Percentiles rank a stretch among this genome's conserved stretches.
These are phyloP conservation scores for Poeciliopsis prolifica DNA, from an alignment of 2,113 vertebrate genomes.

Conservation along the genomic window DNA sequence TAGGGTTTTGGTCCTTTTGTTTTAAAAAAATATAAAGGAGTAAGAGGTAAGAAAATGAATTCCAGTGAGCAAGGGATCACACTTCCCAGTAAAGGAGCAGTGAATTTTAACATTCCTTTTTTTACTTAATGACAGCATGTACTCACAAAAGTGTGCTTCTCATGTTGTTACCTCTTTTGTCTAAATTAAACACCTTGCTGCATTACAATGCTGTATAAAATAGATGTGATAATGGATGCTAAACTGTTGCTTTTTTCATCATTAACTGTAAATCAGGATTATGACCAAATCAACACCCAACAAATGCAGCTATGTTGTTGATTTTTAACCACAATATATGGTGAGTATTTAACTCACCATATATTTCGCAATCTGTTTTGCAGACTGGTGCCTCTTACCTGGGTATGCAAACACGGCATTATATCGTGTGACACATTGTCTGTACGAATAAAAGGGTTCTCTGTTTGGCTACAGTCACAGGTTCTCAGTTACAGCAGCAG, in stretches of 20 bases:
- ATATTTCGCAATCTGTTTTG: constrained; percentile 23
- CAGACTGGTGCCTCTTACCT: constrained; percentile 23
- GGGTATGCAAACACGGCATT: constrained; percentile 25
- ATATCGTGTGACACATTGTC: constrained; percentile 31
- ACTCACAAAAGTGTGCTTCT: too few species aligned
- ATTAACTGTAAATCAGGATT: neutral
- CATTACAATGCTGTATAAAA: too few species aligned
- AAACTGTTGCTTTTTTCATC: neutral
- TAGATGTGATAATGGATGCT: neutral
- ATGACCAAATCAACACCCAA: neutral
- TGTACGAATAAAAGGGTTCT: constrained; percentile 47
- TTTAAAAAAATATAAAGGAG: too few species aligned
- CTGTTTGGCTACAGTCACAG: constrained; percentile 46
- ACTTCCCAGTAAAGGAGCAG: too few species aligned
- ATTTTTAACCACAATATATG: neutral
- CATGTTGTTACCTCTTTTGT: too few species aligned
- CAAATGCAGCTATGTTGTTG: too few species aligned
- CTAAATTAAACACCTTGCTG: too few species aligned
- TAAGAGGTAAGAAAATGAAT: too few species aligned
- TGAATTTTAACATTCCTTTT: too few species aligned
- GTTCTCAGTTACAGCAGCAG: constrained; percentile 58
- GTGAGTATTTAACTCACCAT: neutral
- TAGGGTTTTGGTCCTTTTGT: too few species aligned
- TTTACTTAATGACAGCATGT: too few species aligned
- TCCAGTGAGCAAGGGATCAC: too few species aligned